Percentiles rank a stretch among this genome's conserved stretches.
phyloP scores from a whole-genome alignment of 1,140 invertebrate genomes.

The Hestina assimilis region DNA sequence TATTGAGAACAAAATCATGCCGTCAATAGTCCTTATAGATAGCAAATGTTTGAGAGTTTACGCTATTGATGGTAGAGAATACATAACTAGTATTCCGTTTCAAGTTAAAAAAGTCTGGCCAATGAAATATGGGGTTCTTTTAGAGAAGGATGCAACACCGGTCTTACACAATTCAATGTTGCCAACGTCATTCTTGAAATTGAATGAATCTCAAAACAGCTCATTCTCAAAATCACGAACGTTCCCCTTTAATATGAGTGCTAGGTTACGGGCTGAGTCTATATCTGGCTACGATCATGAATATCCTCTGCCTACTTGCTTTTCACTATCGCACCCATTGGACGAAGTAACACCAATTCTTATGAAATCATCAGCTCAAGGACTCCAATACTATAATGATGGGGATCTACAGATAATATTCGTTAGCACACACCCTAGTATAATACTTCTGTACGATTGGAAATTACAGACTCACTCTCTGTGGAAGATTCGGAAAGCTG shows the following conservation, averaged over 20 bases:
- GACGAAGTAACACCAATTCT: conserved; percentile 93
- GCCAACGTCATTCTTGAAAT: conserved; percentile 50
- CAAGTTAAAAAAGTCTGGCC: conserved; percentile 88
- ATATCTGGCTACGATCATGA: conserved; percentile 62
- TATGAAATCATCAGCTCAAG: conserved; percentile 80
- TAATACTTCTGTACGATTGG: conserved; percentile 86
- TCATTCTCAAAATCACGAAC: conserved; percentile 53
- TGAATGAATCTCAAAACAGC: conserved; percentile 62
- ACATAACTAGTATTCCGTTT: conserved; percentile 89
- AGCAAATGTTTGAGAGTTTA: conserved; percentile 88
- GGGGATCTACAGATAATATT: conserved; percentile 76
- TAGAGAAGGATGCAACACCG: conserved; percentile 83
- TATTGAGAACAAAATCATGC: conserved; percentile 59
- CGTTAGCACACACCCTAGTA: conserved; percentile 77
- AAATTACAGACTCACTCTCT: conserved; percentile 88
- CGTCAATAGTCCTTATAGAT: conserved; percentile 87
- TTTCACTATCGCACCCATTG: conserved; percentile 91
- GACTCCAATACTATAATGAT: conserved; percentile 78
- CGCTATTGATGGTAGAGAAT: conserved; percentile 89
- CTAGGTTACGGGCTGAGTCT: conserved; percentile 56
- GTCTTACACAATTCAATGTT: conserved; percentile 55
- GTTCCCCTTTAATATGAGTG: conserved; percentile 58
- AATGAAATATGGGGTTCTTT: conserved; percentile 87
- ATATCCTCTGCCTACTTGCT: conserved; percentile 82
- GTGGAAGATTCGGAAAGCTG: conserved; percentile 88